A percentile compares a stretch with the other conserved stretches of the same genome.
Conservation (phyloP, 2,888 invertebrate genomes). For the Atrina japonica region DNA sequence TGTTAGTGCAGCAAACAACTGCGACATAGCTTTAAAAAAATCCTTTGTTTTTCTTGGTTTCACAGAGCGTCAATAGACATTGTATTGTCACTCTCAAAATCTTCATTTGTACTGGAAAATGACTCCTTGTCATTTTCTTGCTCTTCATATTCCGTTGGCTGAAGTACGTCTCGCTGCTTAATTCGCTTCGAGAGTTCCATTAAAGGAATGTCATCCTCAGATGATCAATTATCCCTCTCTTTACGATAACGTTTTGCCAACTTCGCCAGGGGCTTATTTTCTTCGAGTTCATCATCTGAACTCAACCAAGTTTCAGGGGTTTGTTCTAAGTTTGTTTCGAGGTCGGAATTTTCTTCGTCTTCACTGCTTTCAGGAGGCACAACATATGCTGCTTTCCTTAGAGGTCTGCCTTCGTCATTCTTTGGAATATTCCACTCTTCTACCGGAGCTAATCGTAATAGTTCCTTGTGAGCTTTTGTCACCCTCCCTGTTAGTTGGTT, state of each 20-base stretch:
- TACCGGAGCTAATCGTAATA: not conserved
- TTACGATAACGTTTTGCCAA: constrained; percentile 4
- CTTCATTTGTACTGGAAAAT: too few relatives aligned
- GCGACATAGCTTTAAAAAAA: too few relatives aligned
- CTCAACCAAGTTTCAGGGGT: too few relatives aligned
- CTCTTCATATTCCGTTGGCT: not conserved
- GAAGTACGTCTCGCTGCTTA: not conserved
- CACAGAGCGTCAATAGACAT: too few relatives aligned
- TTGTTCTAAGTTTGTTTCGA: not conserved
- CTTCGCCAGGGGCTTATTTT: too few relatives aligned
- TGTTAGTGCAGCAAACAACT: too few relatives aligned
- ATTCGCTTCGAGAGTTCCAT: not conserved
- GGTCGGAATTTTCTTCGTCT: not conserved
- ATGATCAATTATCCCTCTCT: not conserved
- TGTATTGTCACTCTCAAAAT: too few relatives aligned
- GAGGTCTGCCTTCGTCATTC: not conserved
- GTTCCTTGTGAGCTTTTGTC: not conserved
- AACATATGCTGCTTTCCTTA: constrained; percentile 7
- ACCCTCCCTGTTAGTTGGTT: not conserved
- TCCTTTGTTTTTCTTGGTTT: too few relatives aligned
- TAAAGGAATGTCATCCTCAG: too few relatives aligned
- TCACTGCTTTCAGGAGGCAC: not conserved
- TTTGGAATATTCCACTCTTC: not conserved
- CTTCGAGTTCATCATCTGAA: too few relatives aligned
- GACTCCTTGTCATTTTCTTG: constrained; percentile 8